Evolutionary conservation across 2,113 vertebrate species (phyloP).

Genomic region (Grammomys dolichurus): DNA sequence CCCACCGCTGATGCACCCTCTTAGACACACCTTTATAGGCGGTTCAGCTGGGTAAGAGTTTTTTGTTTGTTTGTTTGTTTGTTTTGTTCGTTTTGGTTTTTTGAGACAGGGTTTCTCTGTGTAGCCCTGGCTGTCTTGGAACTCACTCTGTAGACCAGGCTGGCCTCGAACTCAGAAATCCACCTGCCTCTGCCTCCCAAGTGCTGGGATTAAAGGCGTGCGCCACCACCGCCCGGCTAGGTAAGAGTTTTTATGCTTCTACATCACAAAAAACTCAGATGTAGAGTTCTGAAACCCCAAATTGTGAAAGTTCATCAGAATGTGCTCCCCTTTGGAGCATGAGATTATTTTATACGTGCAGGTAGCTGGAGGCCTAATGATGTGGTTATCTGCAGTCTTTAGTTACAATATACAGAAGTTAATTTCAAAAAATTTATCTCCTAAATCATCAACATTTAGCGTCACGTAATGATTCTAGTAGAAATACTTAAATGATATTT

Average conservation of each 20-base stretch:
- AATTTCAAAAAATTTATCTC: constrained; percentile 25
- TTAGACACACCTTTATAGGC: not conserved
- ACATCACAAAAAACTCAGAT: constrained; percentile 26
- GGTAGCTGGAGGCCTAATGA: not conserved
- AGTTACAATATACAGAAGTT: constrained; percentile 31
- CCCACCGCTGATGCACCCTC: not conserved
- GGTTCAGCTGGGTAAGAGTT: not conserved
- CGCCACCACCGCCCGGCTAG: no score
- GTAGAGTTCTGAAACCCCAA: not conserved
- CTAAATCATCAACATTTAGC: constrained; percentile 1
- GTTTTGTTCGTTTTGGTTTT: no score
- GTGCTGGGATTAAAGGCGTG: no score
- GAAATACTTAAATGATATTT: constrained; percentile 29
- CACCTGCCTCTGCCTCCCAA: no score
- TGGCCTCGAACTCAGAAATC: no score
- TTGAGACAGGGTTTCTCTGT: no score
- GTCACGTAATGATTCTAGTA: constrained; percentile 42
- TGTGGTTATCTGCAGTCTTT: not conserved
- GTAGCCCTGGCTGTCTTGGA: no score
- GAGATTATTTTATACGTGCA: constrained; percentile 37
- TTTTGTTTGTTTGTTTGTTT: no score
- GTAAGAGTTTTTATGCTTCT: not conserved
- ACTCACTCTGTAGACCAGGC: no score
- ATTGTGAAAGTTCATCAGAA: constrained; percentile 11
- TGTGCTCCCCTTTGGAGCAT: not conserved